These are phyloP conservation scores for Polydrusus pterygomalis DNA, from an alignment of 2,888 invertebrate genomes.

Conservation along the genomic window DNA sequence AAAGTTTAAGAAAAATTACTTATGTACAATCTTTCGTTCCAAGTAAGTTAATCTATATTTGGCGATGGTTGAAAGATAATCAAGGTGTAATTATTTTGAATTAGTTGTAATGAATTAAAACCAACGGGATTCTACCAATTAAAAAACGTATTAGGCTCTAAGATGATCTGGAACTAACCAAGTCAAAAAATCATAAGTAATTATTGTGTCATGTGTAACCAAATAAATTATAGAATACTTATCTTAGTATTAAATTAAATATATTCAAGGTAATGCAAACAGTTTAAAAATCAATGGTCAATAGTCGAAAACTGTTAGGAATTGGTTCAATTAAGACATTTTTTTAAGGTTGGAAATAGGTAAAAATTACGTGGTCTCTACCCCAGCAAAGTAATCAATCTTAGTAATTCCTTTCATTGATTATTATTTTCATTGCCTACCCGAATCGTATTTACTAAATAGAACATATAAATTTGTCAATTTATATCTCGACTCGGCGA, in stretches of 20 bases:
- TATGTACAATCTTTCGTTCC: neutral
- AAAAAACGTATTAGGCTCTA: conserved; percentile 29
- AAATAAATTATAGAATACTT: conserved; percentile 32
- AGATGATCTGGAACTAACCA: conserved; percentile 24
- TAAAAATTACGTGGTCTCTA: no score
- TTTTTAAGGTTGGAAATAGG: no score
- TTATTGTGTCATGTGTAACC: conserved; percentile 46
- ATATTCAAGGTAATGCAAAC: conserved; percentile 1
- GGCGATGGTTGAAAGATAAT: conserved; percentile 9
- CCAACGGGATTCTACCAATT: conserved; percentile 15
- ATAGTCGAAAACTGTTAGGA: conserved; percentile 12
- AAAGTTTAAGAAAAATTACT: neutral
- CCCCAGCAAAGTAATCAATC: neutral
- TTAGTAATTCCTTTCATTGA: neutral
- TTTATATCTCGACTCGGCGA: neutral
- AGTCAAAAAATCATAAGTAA: conserved; percentile 39
- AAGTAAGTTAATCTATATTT: conserved; percentile 14
- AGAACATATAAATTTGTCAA: neutral
- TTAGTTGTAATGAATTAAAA: conserved; percentile 37
- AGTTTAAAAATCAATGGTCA: neutral
- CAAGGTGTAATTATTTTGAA: conserved; percentile 34
- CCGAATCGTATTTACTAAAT: neutral
- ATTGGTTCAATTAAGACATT: no score
- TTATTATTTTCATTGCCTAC: neutral
- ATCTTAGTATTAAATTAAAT: conserved; percentile 8